Conservation (phyloP, 2,797 vertebrate species). For the Prunella strophiata region DNA sequence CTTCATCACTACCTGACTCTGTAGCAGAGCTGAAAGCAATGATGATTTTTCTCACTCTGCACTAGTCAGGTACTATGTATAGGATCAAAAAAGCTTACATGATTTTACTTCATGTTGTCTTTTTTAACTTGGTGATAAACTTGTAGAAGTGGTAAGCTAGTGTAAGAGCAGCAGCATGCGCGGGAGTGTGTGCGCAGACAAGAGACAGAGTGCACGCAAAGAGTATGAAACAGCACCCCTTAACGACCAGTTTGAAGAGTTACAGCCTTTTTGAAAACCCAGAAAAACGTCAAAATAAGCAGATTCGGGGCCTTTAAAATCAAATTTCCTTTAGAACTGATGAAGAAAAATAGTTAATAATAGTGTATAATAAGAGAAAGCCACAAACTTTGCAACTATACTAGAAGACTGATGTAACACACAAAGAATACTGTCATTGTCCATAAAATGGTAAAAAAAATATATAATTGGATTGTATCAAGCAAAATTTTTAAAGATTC, state of each 20-base stretch:
- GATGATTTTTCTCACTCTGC: constrained; percentile 37
- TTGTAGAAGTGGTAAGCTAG: background rate
- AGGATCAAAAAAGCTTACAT: constrained; percentile 32
- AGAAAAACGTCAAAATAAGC: background rate
- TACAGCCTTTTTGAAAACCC: background rate
- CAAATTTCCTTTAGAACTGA: background rate
- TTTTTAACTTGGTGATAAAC: background rate
- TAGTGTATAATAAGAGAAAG: background rate
- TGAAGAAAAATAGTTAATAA: background rate
- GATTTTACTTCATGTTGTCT: constrained; percentile 13
- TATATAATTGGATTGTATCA: background rate
- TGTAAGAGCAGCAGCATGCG: background rate
- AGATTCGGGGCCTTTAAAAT: background rate
- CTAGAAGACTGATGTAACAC: background rate
- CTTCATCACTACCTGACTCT: background rate
- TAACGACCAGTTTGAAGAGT: background rate
- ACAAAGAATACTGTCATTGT: background rate
- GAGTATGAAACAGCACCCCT: constrained; percentile 45
- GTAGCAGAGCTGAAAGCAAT: constrained; percentile 10
- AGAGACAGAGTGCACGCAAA: background rate
- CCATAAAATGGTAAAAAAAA: background rate
- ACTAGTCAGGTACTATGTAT: constrained; percentile 27
- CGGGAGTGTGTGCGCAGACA: rapidly evolving
- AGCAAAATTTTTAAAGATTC: background rate
- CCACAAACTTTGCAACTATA: background rate